Percentiles rank a stretch among this genome's conserved stretches.
These are phyloP conservation scores for Cebus imitator DNA, from an alignment of 2,113 vertebrate species.

Conservation along the genomic window DNA sequence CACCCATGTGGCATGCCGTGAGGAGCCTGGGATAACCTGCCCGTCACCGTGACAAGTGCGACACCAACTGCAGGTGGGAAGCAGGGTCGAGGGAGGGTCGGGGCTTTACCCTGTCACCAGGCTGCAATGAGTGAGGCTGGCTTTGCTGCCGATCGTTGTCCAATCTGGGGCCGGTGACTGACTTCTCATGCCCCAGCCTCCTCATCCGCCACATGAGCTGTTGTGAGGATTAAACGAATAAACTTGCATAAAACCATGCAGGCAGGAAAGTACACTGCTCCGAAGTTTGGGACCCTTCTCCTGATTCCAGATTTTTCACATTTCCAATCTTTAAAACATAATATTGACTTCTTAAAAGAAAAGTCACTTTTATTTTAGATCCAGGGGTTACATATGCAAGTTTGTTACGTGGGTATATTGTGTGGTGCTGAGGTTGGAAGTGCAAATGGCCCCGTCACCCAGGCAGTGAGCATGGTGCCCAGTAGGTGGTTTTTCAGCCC, in stretches of 20 bases:
- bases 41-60: neutral
- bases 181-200: neutral
- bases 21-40: neutral
- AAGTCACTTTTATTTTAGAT: too few relatives aligned
- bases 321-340: neutral
- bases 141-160: neutral
- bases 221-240: neutral
- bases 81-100: fast-evolving
- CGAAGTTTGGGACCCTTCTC: neutral
- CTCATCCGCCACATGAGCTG: too few relatives aligned
- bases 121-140: neutral
- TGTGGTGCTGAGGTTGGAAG: too few relatives aligned
- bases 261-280: neutral
- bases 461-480: too few relatives aligned
- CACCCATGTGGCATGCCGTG: too few relatives aligned
- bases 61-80: neutral
- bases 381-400: too few relatives aligned
- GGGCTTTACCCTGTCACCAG: neutral
- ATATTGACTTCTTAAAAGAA: neutral
- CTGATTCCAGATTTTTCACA: neutral
- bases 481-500: too few relatives aligned
- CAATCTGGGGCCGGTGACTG: fast-evolving
- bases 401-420: too few relatives aligned
- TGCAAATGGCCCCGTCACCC: too few relatives aligned
- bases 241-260: neutral